phyloP scores from a whole-genome alignment of 2,888 invertebrate genomes.

The Hemicrepidius hirtus region DNA sequence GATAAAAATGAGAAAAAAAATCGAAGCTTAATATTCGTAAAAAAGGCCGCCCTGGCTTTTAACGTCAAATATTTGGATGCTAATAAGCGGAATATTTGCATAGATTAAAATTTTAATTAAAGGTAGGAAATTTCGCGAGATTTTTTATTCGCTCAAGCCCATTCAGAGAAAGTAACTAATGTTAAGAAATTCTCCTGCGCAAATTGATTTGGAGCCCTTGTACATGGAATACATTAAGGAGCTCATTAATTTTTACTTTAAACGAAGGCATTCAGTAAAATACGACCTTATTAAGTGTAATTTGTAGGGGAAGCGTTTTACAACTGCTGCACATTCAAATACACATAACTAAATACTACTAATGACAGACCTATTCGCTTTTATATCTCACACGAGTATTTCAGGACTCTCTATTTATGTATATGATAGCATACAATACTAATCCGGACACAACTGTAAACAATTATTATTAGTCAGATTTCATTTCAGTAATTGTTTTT shows the following conservation, averaged over 20 bases:
- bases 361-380: conserved; percentile 13
- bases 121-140: conserved; percentile 26
- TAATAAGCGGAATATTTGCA: conserved; percentile 42
- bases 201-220: conserved; percentile 28
- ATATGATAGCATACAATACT: conserved; percentile 1
- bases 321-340: conserved; percentile 14
- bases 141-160: conserved; percentile 14
- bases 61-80: conserved; percentile 40
- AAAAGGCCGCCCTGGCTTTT: conserved; percentile 19
- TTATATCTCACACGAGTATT: conserved; percentile 14
- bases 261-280: conserved; percentile 21
- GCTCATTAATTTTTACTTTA: conserved; percentile 31
- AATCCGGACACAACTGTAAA: conserved; percentile 8
- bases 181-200: conserved; percentile 11
- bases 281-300: conserved; percentile 27
- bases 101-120: conserved; percentile 46
- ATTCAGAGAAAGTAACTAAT: conserved; percentile 13
- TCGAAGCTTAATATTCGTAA: neutral
- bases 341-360: conserved; percentile 22
- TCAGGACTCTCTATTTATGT: conserved; percentile 20
- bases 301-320: conserved; percentile 28
- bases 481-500: conserved; percentile 16
- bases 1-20: conserved; percentile 20
- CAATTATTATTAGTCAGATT: conserved; percentile 26
- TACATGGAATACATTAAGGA: conserved; percentile 32